Base-by-base conservation (phyloP, 2,113 vertebrate species). In the Leuciscus idus region DNA sequence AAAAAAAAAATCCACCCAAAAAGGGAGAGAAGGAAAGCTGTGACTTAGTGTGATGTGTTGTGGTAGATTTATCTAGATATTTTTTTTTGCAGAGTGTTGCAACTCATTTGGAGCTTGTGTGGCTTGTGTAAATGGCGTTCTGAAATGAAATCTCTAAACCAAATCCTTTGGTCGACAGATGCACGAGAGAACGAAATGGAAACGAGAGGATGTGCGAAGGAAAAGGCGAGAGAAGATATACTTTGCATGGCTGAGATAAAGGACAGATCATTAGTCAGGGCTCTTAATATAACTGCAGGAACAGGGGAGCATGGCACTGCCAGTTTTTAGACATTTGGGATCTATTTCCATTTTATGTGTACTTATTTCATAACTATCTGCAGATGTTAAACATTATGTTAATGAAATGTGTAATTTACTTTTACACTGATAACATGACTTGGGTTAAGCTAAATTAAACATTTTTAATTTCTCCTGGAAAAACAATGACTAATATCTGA, bases 201-300 rank as follows among this genome's bases (percentile, higher is more conserved):
- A 82, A 33, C 8, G 80, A 68, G 84, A 52, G 33, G 57, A 79
- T 48, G 46, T 19, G 62, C 30, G 12, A 50, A 48, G 52, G 78
- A 86, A 81, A 50, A 62, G 52, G 66, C 39, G 36, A 64, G 78
- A 86, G 78, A 74, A 61, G 33, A 82, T 52, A 52, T 52, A 82
- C 21, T 82, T 82, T 82, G 62, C 43, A 70, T 43, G 50, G 82
- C 82, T 73, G 82, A 84, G 68, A 84, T 84, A 84, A 84, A 73
- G 81, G 81, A 73, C 81, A 84, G 81, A 84, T 84, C 82, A 84
- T 84, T 84, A 84, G 82, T 84, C 82, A 84, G 50, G 50, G 52
- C 30, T 73, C 82, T 72, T 84, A 72, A 84, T 74, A 59, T 52
- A 84, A 73, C 82, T 26, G 50, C 68, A 55, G 28, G 82, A 36